Evolutionary conservation across 2,888 invertebrate genomes (phyloP).

Genomic region (Hoplodrina blanda): DNA sequence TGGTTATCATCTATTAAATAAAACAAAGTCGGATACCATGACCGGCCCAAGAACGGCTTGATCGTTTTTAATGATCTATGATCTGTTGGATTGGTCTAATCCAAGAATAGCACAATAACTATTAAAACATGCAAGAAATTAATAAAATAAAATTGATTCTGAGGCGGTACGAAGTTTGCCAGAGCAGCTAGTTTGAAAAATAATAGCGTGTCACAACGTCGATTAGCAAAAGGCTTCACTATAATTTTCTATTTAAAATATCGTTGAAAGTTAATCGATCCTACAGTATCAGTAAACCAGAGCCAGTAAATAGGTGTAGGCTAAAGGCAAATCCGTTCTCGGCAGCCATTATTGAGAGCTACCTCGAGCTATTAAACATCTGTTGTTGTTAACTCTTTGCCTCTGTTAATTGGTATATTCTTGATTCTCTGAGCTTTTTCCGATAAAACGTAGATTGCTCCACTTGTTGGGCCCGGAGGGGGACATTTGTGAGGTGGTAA

Average conservation of each 20-base stretch:
- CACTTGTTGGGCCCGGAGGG: slow-evolving; percentile 78
- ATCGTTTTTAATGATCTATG: no score
- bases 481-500: slow-evolving; percentile 67
- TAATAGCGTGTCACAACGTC: not conserved
- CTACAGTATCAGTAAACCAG: slow-evolving; percentile 41
- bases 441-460: slow-evolving; percentile 86
- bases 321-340: slow-evolving; percentile 53
- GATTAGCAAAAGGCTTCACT: slow-evolving; percentile 2
- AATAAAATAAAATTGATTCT: no score
- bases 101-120: no score
- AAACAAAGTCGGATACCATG: no score
- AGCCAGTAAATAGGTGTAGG: slow-evolving; percentile 54
- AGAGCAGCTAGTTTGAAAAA: not conserved
- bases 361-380: slow-evolving; percentile 67
- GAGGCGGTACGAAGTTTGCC: no score
- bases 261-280: slow-evolving; percentile 32
- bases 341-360: slow-evolving; percentile 62
- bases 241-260: slow-evolving; percentile 35
- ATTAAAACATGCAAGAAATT: no score
- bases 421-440: slow-evolving; percentile 85
- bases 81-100: no score
- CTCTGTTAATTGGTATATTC: slow-evolving; percentile 85
- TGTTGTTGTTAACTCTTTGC: slow-evolving; percentile 78
- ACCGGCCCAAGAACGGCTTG: no score
- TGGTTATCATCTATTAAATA: not conserved